Conservation (phyloP, 2,113 vertebrate species). For the Scomber japonicus region DNA sequence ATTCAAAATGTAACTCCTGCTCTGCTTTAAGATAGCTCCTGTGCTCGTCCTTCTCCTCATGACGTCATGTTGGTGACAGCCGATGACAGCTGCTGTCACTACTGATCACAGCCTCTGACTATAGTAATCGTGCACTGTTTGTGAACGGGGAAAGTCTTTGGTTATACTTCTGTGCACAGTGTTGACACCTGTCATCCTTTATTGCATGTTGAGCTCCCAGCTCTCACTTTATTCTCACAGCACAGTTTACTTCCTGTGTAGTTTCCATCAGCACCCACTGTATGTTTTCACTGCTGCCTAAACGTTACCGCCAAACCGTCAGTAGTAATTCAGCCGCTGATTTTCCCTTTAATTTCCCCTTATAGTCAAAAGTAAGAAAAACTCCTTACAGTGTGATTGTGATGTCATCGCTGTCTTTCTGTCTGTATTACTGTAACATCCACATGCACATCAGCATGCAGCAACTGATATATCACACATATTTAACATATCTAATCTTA, state of each 20-base stretch:
- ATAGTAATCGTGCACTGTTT: too few relatives aligned
- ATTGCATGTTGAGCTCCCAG: constrained; percentile 3
- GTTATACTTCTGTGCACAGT: background rate
- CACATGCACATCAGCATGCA: too few relatives aligned
- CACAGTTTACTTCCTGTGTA: constrained; percentile 50
- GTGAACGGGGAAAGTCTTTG: too few relatives aligned
- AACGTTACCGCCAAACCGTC: constrained; percentile 8
- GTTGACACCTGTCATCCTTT: constrained; percentile 6
- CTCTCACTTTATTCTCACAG: constrained; percentile 15
- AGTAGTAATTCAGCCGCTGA: constrained; percentile 2
- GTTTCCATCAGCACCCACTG: constrained; percentile 48
- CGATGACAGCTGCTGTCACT: too few relatives aligned
- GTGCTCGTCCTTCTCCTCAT: background rate
- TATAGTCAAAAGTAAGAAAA: too few relatives aligned
- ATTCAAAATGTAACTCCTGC: too few relatives aligned
- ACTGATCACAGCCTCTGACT: background rate
- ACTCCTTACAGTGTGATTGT: too few relatives aligned
- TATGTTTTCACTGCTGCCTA: constrained; percentile 28
- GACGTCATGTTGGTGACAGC: background rate
- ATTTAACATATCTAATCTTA: too few relatives aligned
- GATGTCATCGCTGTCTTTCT: too few relatives aligned
- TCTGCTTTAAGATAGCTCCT: too few relatives aligned
- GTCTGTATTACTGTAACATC: too few relatives aligned
- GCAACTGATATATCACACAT: background rate
- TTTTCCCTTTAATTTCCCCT: background rate